Evolutionary conservation across 2,797 vertebrate genomes (phyloP).

Genomic region (Lepidocolaptes lacrymiger): DNA sequence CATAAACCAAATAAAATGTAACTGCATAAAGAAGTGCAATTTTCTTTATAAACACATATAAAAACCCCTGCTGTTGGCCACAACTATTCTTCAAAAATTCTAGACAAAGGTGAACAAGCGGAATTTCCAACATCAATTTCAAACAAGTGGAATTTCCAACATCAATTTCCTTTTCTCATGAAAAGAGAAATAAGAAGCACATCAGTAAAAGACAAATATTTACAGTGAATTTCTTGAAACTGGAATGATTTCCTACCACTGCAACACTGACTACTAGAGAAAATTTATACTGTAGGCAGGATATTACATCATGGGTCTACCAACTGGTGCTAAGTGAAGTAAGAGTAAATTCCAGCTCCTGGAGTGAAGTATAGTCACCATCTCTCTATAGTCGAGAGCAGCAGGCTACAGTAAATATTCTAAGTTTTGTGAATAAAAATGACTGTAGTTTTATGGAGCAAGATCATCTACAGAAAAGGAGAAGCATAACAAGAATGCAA

Average conservation of each 20-base stretch:
- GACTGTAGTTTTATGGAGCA: neutral
- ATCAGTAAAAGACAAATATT: neutral
- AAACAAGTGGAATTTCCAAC: neutral
- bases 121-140: neutral
- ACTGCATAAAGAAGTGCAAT: neutral
- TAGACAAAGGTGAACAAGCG: neutral
- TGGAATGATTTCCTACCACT: neutral
- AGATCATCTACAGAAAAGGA: neutral
- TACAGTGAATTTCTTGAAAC: neutral
- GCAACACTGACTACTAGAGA: neutral
- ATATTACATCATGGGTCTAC: neutral
- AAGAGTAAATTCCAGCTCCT: neutral
- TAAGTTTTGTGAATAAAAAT: neutral
- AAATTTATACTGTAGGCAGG: neutral
- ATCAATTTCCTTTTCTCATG: neutral
- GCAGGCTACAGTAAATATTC: neutral
- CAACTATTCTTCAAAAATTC: neutral
- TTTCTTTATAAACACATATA: conserved; percentile 12
- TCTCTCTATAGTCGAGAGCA: neutral
- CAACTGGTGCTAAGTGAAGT: neutral
- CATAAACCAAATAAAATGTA: neutral
- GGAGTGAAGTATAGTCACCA: neutral
- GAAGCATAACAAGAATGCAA: neutral
- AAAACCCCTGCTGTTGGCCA: neutral
- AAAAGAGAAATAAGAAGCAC: neutral